Evolutionary conservation across 2,888 invertebrate species (phyloP).

Genomic region (Acrobasis suavella): DNA sequence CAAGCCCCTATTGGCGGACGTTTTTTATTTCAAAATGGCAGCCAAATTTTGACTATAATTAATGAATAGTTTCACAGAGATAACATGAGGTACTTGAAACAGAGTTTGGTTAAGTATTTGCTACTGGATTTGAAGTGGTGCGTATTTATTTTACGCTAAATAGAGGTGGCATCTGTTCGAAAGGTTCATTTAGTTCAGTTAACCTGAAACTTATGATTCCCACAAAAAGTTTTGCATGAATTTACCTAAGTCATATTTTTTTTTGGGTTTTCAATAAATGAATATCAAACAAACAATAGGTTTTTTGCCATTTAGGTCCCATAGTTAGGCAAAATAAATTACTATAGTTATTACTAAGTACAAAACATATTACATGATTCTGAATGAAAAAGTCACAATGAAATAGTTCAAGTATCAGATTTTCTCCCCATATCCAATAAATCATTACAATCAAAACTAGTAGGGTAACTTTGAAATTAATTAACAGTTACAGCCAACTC

Average conservation of each 20-base stretch:
- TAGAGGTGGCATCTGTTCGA: slow-evolving; percentile 47
- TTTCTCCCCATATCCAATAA: slow-evolving; percentile 43
- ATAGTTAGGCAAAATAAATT: too few species aligned
- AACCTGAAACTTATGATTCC: not conserved
- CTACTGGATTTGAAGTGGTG: slow-evolving; percentile 61
- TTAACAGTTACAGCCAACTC: slow-evolving; percentile 56
- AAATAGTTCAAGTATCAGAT: slow-evolving; percentile 3
- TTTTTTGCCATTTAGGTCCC: too few species aligned
- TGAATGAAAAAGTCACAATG: not conserved
- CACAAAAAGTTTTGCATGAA: not conserved
- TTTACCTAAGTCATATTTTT: too few species aligned
- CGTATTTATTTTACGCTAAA: slow-evolving; percentile 67
- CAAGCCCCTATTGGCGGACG: slow-evolving; percentile 59
- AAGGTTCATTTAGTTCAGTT: slow-evolving; percentile 28
- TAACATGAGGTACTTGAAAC: slow-evolving; percentile 55
- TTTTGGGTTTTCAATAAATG: too few species aligned
- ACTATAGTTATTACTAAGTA: too few species aligned
- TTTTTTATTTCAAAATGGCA: slow-evolving; percentile 71
- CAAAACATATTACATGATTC: not conserved
- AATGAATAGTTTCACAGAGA: slow-evolving; percentile 66
- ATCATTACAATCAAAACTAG: slow-evolving; percentile 23
- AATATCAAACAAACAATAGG: too few species aligned
- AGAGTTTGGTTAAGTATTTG: slow-evolving; percentile 59
- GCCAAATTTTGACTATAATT: slow-evolving; percentile 73
- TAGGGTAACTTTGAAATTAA: slow-evolving; percentile 60